Conservation (phyloP, 2,797 vertebrate genomes). For the Diceros bicornis region DNA sequence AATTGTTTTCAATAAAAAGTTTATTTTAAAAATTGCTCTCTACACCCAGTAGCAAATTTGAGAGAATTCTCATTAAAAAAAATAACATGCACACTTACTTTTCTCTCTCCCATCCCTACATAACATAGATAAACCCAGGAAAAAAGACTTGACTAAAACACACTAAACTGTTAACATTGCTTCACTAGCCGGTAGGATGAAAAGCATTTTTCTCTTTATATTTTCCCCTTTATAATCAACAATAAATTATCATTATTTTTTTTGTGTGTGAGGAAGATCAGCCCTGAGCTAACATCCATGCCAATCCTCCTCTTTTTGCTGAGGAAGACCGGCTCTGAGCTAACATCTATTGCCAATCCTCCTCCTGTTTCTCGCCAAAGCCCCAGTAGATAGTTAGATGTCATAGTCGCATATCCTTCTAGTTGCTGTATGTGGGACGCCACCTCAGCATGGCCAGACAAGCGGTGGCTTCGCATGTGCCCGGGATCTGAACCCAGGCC, state of each 20-base stretch:
- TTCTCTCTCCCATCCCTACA: background rate
- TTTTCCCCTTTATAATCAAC: constrained; percentile 66
- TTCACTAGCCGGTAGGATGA: background rate
- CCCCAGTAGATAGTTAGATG: too few species aligned
- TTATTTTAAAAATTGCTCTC: constrained; percentile 57
- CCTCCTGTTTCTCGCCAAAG: too few species aligned
- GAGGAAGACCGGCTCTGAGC: too few species aligned
- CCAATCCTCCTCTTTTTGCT: too few species aligned
- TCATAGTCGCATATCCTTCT: too few species aligned
- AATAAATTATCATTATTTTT: background rate
- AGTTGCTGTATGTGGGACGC: too few species aligned
- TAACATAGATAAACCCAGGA: background rate
- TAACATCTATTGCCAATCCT: too few species aligned
- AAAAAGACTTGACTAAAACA: constrained; percentile 6
- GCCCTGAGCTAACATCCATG: too few species aligned
- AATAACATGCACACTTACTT: background rate
- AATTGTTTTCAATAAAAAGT: constrained; percentile 2
- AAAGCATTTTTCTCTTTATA: constrained; percentile 29
- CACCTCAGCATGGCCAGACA: too few species aligned
- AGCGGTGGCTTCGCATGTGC: too few species aligned
- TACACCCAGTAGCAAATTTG: constrained; percentile 1
- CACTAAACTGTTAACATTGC: constrained; percentile 21
- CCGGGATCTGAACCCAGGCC: too few species aligned
- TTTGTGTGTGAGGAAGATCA: too few species aligned
- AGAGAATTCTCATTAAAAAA: constrained; percentile 6